Percentiles rank a stretch among this genome's conserved stretches.
These are phyloP conservation scores for Calcarius lapponicus DNA, from an alignment of 2,797 vertebrate genomes.

Conservation along the genomic window DNA sequence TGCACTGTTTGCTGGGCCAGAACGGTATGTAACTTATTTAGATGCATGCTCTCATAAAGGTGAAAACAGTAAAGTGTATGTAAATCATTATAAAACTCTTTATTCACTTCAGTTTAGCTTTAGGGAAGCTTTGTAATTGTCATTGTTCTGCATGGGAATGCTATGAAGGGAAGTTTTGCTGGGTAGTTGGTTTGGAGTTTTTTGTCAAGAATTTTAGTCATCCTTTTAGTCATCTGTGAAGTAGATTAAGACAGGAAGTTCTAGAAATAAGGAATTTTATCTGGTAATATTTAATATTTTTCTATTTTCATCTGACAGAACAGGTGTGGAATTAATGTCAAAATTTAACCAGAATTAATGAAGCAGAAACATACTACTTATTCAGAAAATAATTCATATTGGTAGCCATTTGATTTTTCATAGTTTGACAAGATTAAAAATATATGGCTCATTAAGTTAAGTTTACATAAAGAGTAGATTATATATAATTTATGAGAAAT, in stretches of 20 bases:
- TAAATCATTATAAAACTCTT: neutral
- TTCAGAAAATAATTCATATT: slow-evolving; percentile 3
- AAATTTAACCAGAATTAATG: slow-evolving; percentile 22
- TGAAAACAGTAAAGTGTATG: neutral
- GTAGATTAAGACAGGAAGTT: neutral
- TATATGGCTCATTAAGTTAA: neutral
- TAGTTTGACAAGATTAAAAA: slow-evolving; percentile 19
- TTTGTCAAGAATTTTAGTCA: neutral
- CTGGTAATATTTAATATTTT: neutral
- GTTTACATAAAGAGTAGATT: neutral
- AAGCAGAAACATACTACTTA: slow-evolving; percentile 21
- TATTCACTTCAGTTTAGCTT: neutral
- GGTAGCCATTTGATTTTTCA: slow-evolving; percentile 20
- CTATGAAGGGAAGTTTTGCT: neutral
- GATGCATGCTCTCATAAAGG: neutral
- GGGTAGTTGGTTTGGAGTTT: fast-evolving
- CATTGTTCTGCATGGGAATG: neutral
- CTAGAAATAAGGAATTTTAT: neutral
- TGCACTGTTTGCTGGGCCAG: neutral
- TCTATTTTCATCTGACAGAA: neutral
- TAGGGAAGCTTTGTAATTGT: neutral
- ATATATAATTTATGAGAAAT: neutral
- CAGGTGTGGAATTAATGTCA: neutral
- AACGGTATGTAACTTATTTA: neutral
- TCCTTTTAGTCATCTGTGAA: neutral